Conservation (phyloP, 1,140 invertebrate genomes). For the Oedothorax gibbosus region DNA sequence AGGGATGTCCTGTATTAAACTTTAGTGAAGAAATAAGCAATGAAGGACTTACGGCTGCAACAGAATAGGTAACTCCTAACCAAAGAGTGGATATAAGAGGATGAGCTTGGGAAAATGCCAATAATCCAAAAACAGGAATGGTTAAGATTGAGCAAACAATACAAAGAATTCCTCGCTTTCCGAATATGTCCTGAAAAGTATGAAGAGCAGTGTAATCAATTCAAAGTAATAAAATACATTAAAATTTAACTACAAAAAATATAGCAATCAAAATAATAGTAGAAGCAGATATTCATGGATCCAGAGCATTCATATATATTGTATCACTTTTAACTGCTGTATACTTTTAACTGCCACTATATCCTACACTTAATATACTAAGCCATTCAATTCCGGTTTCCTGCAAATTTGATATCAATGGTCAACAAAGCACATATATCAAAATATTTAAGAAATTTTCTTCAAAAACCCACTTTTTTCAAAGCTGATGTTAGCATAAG, state of each 20-base stretch:
- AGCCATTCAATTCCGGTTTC: no score
- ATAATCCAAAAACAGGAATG: conserved; percentile 69
- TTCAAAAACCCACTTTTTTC: no score
- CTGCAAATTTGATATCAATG: no score
- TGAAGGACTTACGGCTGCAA: conserved; percentile 70
- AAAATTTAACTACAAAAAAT: no score
- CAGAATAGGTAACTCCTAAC: conserved; percentile 70
- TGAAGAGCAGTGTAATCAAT: neutral
- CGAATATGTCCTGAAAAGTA: conserved; percentile 68
- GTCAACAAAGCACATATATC: no score
- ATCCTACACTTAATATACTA: no score
- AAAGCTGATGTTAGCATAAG: no score
- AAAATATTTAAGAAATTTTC: no score
- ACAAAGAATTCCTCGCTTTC: conserved; percentile 68
- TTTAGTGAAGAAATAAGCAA: neutral
- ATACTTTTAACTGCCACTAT: no score
- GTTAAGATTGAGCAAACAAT: conserved; percentile 67
- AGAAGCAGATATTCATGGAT: neutral
- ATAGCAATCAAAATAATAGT: conserved; percentile 3
- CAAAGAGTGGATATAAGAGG: conserved; percentile 68
- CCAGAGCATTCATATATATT: neutral
- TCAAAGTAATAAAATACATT: no score
- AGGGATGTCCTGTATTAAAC: no score
- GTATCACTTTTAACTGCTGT: no score
- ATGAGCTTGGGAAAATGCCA: conserved; percentile 68